phyloP scores from a whole-genome alignment of 92 coral and sea anemone species.

The Chrysogorgia sp. region DNA sequence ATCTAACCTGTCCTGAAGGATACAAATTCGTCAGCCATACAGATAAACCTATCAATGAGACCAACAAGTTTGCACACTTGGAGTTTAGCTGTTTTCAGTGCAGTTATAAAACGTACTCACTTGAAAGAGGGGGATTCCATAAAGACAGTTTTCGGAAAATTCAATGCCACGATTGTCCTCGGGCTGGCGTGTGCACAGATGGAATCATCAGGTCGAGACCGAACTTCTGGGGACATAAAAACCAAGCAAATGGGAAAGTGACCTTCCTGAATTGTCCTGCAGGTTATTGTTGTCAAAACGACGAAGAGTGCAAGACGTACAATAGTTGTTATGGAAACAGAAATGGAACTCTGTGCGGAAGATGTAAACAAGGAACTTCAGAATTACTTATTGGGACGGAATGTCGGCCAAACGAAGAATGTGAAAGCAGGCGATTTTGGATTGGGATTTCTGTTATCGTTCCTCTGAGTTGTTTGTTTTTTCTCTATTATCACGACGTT shows the following conservation, averaged over 20 bases:
- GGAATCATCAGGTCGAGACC: background rate
- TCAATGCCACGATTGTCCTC: background rate
- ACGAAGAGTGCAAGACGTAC: background rate
- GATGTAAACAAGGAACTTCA: conserved; percentile 17
- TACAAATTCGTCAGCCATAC: background rate
- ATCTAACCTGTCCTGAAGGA: background rate
- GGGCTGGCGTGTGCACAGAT: background rate
- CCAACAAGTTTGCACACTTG: conserved; percentile 12
- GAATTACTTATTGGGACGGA: conserved; percentile 9
- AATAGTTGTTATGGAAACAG: conserved; percentile 15
- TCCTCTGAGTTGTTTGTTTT: conserved; percentile 11
- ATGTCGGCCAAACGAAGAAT: conserved; percentile 8
- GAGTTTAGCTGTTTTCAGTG: background rate
- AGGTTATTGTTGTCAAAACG: conserved; percentile 1
- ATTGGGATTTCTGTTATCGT: background rate
- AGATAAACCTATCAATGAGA: background rate
- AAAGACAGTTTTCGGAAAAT: background rate
- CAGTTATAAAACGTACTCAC: conserved; percentile 7
- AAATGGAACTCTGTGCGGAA: conserved; percentile 5
- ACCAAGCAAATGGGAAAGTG: background rate
- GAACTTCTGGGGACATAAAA: background rate
- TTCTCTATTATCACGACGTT: conserved; percentile 3
- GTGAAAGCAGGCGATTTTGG: background rate
- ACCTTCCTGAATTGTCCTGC: background rate
- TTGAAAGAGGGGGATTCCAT: background rate